Conservation (phyloP, 64 coral and sea anemone genomes). For the Acropora tenuis region DNA sequence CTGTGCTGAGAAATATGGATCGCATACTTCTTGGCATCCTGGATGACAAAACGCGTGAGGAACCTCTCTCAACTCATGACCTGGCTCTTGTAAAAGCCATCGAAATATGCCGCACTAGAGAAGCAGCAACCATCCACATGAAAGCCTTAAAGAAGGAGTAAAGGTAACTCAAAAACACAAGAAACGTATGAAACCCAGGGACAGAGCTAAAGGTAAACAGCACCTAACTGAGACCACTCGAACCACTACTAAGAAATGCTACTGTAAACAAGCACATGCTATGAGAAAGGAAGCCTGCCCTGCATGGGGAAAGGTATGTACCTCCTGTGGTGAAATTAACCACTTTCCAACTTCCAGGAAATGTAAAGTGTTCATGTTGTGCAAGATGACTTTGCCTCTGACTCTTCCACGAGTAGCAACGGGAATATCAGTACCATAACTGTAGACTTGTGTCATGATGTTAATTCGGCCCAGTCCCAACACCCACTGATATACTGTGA, state of each 20-base stretch:
- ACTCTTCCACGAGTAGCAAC: background rate
- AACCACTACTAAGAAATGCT: background rate
- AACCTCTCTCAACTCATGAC: no score
- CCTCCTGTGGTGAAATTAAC: conserved; percentile 26
- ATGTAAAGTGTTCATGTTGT: background rate
- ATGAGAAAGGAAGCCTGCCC: conserved; percentile 21
- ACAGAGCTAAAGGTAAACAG: background rate
- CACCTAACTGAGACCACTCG: background rate
- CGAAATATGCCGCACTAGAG: background rate
- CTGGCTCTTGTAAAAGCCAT: no score
- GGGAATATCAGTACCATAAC: background rate
- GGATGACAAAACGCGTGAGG: no score
- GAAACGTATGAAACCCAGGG: background rate
- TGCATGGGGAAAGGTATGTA: conserved; percentile 38
- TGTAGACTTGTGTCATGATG: background rate
- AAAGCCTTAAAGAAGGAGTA: background rate
- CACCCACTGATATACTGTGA: conserved; percentile 31
- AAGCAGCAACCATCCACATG: background rate
- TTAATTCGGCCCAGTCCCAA: background rate
- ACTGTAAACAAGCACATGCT: background rate
- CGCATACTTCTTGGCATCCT: no score
- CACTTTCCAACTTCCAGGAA: conserved; percentile 22
- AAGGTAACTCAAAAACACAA: background rate
- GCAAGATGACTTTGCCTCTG: background rate
- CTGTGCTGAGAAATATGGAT: no score